Percentiles rank a stretch among this genome's conserved stretches.
phyloP scores from a whole-genome alignment of 2,888 invertebrate species.

The Epicampocera succincta region DNA sequence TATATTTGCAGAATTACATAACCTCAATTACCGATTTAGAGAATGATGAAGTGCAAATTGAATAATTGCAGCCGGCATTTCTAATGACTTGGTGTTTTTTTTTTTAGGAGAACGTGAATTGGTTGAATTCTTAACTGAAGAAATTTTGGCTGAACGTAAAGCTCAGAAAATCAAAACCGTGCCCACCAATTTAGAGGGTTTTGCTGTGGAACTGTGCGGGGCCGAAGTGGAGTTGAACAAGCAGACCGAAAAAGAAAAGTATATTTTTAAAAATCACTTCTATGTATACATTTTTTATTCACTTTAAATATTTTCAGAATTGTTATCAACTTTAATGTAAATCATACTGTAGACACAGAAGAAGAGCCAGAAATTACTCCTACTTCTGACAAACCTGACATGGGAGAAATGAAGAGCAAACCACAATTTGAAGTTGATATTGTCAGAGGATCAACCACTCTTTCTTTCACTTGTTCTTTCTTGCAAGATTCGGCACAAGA shows the following conservation, averaged over 20 bases:
- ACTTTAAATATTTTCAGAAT: conserved; percentile 79
- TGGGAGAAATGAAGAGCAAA: conserved; percentile 93
- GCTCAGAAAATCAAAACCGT: conserved; percentile 89
- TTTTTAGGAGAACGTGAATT: conserved; percentile 90
- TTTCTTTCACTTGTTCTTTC: conserved; percentile 93
- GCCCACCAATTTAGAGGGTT: conserved; percentile 90
- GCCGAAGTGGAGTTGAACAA: conserved; percentile 93
- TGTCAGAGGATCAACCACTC: conserved; percentile 87
- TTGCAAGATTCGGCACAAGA: conserved; percentile 85
- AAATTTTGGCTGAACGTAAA: conserved; percentile 95
- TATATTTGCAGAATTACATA: conserved; percentile 73
- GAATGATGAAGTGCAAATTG: conserved; percentile 44
- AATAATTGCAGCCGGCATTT: conserved; percentile 47
- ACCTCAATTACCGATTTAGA: conserved; percentile 72
- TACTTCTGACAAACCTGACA: conserved; percentile 86
- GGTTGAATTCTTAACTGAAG: conserved; percentile 94
- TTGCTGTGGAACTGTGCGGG: conserved; percentile 89
- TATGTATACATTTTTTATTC: neutral
- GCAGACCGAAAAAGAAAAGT: conserved; percentile 85
- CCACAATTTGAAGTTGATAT: conserved; percentile 96
- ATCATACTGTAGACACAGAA: conserved; percentile 95
- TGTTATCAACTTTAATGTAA: conserved; percentile 93
- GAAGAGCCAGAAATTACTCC: conserved; percentile 86
- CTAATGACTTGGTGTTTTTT: neutral
- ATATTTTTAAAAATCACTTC: conserved; percentile 30